These are phyloP conservation scores for Anomalospiza imberbis DNA, from an alignment of 2,797 vertebrate genomes.

Conservation along the genomic window DNA sequence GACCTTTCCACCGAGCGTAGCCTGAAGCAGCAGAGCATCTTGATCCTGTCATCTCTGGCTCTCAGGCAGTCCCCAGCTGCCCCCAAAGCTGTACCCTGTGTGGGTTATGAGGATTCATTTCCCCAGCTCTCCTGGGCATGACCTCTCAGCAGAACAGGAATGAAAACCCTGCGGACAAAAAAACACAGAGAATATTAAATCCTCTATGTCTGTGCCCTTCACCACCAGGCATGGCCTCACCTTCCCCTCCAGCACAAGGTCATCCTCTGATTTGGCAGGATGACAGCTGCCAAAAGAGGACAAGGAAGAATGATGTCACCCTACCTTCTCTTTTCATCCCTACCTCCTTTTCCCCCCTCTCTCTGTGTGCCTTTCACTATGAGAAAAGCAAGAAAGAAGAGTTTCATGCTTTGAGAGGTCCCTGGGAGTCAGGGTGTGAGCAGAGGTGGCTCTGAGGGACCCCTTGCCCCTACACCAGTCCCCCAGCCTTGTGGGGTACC, in stretches of 20 bases:
- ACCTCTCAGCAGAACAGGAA: neutral
- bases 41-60: neutral
- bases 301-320: slow-evolving; percentile 72
- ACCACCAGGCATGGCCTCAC: slow-evolving; percentile 59
- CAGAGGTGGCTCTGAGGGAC: slow-evolving; percentile 31
- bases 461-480: neutral
- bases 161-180: neutral
- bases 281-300: slow-evolving; percentile 56
- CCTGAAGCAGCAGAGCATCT: neutral
- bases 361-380: slow-evolving; percentile 66
- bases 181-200: neutral
- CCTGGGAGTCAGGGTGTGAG: slow-evolving; percentile 18
- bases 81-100: neutral
- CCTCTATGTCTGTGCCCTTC: accelerated
- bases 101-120: neutral
- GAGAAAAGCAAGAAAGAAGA: slow-evolving; percentile 85
- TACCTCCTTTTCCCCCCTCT: neutral
- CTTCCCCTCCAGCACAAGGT: slow-evolving; percentile 73
- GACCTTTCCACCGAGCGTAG: neutral
- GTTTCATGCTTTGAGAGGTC: slow-evolving; percentile 63
- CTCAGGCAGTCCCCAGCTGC: neutral
- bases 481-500: neutral
- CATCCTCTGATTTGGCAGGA: slow-evolving; percentile 73
- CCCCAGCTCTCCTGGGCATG: neutral
- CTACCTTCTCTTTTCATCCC: slow-evolving; percentile 53